phyloP scores from a whole-genome alignment of 1,140 invertebrate species.

The Pinna nobilis region DNA sequence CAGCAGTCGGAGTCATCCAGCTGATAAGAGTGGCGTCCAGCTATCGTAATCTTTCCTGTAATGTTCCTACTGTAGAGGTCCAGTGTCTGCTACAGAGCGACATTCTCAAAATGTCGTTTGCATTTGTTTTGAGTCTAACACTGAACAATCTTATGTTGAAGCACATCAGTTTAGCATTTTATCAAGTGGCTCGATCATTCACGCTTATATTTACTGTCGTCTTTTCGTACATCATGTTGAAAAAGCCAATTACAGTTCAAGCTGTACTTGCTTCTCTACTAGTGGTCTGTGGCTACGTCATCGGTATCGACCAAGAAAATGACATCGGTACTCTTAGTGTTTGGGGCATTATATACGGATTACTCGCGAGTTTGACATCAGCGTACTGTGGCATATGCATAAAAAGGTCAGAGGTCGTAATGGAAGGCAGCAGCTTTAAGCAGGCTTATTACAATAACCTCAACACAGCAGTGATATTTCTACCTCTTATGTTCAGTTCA shows the following conservation, averaged over 20 bases:
- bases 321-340: conserved; percentile 63
- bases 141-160: conserved; percentile 73
- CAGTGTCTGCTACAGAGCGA: conserved; percentile 52
- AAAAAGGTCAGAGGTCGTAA: conserved; percentile 57
- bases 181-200: conserved; percentile 72
- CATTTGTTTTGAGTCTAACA: conserved; percentile 64
- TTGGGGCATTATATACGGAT: conserved; percentile 68
- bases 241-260: conserved; percentile 50
- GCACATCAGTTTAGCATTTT: conserved; percentile 72
- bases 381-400: conserved; percentile 70
- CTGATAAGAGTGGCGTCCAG: conserved; percentile 18
- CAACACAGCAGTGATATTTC: conserved; percentile 65
- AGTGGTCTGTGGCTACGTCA: conserved; percentile 68
- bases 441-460: conserved; percentile 68
- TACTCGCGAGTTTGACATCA: conserved; percentile 69
- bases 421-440: conserved; percentile 61
- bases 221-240: conserved; percentile 62
- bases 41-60: conserved; percentile 21
- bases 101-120: conserved; percentile 63
- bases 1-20: conserved; percentile 51
- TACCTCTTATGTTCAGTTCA: conserved; percentile 62
- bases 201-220: conserved; percentile 72
- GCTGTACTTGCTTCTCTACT: conserved; percentile 64
- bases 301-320: conserved; percentile 72
- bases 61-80: conserved; percentile 45